A percentile compares a stretch with the other conserved stretches of the same genome.
Conservation (phyloP, 1,140 invertebrate genomes). For the Drosophila nigromelanica region DNA sequence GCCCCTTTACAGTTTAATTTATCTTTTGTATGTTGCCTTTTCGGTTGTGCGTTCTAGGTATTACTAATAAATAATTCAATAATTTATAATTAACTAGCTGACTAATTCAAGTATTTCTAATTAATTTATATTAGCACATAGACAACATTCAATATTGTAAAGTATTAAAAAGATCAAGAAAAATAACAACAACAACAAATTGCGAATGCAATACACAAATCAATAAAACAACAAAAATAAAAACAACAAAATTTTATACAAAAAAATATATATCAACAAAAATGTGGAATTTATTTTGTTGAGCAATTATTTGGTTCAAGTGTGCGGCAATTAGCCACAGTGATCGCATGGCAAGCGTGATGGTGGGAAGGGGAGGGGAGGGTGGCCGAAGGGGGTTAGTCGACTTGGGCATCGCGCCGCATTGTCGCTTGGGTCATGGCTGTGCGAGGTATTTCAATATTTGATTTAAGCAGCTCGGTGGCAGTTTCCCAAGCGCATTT, state of each 20-base stretch:
- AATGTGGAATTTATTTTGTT: constrained; percentile 62
- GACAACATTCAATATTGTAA: constrained; percentile 68
- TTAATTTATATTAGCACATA: constrained; percentile 78
- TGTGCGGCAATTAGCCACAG: constrained; percentile 63
- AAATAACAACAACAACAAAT: constrained; percentile 53
- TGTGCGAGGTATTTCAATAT: constrained; percentile 71
- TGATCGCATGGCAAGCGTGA: neutral
- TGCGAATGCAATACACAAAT: constrained; percentile 59
- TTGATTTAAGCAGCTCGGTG: constrained; percentile 71
- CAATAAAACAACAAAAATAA: constrained; percentile 60
- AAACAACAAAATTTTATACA: constrained; percentile 33
- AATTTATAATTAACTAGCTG: constrained; percentile 50
- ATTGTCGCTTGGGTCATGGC: constrained; percentile 48
- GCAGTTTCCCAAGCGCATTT: constrained; percentile 77
- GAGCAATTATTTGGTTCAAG: constrained; percentile 69
- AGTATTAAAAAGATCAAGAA: constrained; percentile 71
- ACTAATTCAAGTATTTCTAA: constrained; percentile 58
- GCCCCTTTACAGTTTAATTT: constrained; percentile 12
- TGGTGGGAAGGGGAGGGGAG: neutral
- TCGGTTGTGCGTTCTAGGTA: constrained; percentile 73
- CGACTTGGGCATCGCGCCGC: neutral
- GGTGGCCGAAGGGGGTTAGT: neutral
- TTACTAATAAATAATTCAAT: constrained; percentile 59
- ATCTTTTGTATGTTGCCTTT: constrained; percentile 31
- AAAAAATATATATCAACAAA: constrained; percentile 27